Evolutionary conservation across 2,113 vertebrate species (phyloP).

Genomic region (Sigmodon hispidus): DNA sequence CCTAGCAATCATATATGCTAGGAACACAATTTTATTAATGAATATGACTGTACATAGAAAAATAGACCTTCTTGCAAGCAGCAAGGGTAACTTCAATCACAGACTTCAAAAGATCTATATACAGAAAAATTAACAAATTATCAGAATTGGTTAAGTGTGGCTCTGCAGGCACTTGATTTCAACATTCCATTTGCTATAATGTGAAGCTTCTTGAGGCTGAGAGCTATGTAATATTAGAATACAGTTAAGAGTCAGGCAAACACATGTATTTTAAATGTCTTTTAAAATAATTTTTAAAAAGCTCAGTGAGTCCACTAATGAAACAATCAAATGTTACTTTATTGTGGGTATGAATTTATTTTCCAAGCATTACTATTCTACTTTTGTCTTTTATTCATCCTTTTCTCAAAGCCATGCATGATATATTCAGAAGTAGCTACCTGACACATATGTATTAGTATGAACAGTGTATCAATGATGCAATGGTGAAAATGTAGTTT

Average conservation of each 20-base stretch:
- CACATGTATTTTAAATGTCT: background rate
- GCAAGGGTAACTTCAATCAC: background rate
- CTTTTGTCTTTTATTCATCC: background rate
- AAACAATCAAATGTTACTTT: background rate
- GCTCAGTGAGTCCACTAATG: background rate
- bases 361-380: background rate
- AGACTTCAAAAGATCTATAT: background rate
- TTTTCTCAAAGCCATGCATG: background rate
- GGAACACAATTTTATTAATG: background rate
- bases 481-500: background rate
- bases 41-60: background rate
- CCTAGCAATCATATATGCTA: background rate
- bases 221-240: background rate
- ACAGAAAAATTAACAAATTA: background rate
- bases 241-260: background rate
- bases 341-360: background rate
- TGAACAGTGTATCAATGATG: background rate
- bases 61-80: background rate
- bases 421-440: background rate
- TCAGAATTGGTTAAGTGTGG: background rate
- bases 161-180: background rate
- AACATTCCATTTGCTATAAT: background rate
- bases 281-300: background rate
- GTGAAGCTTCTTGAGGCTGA: background rate
- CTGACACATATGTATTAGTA: background rate